Evolutionary conservation across 2,888 invertebrate genomes (phyloP).

Genomic region (Nephrotoma guestfalica): DNA sequence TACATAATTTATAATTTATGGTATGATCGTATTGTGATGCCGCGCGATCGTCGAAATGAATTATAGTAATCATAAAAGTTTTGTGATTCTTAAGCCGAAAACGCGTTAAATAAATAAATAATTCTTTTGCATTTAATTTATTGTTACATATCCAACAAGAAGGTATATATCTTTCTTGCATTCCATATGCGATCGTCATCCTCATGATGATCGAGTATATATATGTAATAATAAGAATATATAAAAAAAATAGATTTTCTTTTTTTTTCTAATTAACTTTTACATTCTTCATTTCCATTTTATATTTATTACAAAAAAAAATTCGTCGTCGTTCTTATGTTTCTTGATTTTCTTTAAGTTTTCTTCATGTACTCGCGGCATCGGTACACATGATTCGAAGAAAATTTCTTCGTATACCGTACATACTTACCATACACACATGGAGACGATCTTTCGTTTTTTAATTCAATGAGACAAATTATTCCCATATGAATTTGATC

Average conservation of each 20-base stretch:
- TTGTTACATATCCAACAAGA: neutral
- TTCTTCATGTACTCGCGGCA: neutral
- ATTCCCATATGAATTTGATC: neutral
- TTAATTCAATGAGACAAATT: neutral
- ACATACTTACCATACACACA: neutral
- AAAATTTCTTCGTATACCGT: neutral
- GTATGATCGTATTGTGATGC: neutral
- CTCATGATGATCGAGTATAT: neutral
- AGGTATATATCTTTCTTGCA: neutral
- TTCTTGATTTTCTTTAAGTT: neutral
- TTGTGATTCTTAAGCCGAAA: neutral
- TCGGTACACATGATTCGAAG: neutral
- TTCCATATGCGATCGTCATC: neutral
- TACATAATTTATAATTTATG: neutral
- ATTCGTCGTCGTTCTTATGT: neutral
- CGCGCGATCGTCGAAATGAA: neutral
- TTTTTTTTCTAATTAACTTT: neutral
- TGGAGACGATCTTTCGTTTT: neutral
- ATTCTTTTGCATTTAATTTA: neutral
- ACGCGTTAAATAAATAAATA: neutral
- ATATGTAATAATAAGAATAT: neutral
- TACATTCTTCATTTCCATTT: neutral
- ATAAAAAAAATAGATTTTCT: neutral
- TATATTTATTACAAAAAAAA: neutral
- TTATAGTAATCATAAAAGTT: neutral